phyloP scores from a whole-genome alignment of 1,140 invertebrate species.

The Anoplophora glabripennis region DNA sequence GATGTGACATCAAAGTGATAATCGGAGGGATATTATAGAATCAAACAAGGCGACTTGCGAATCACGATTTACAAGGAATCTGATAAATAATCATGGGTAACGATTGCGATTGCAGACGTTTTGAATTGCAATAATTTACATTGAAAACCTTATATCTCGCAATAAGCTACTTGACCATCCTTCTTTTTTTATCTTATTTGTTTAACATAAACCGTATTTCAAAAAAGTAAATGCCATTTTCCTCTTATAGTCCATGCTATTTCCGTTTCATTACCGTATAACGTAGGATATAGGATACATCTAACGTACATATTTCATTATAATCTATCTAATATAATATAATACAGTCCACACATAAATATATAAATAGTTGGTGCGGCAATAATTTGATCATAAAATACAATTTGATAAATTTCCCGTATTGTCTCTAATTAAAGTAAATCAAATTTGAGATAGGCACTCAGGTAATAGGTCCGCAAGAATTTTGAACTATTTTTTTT shows the following conservation, averaged over 20 bases:
- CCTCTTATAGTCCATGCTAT: background rate
- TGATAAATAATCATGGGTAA: too few species aligned
- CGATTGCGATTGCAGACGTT: too few species aligned
- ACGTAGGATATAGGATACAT: slow-evolving; percentile 8
- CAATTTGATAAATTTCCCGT: slow-evolving; percentile 28
- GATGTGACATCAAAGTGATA: background rate
- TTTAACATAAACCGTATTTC: too few species aligned
- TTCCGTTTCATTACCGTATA: slow-evolving; percentile 12
- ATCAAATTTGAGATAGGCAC: slow-evolving; percentile 28
- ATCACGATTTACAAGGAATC: too few species aligned
- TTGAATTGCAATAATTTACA: too few species aligned
- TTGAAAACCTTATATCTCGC: too few species aligned
- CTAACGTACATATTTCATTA: slow-evolving; percentile 10
- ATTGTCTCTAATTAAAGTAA: slow-evolving; percentile 25
- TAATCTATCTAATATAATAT: background rate
- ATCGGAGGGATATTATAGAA: background rate
- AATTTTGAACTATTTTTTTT: slow-evolving; percentile 14
- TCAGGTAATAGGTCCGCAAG: slow-evolving; percentile 31
- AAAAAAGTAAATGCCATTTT: too few species aligned
- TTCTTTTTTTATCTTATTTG: too few species aligned
- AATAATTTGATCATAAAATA: slow-evolving; percentile 17
- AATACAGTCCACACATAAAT: background rate
- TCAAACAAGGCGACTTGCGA: too few species aligned
- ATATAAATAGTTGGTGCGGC: slow-evolving; percentile 13
- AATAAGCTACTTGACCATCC: too few species aligned